phyloP scores from a whole-genome alignment of 2,113 vertebrate species.

The Hymenochirus boettgeri region DNA sequence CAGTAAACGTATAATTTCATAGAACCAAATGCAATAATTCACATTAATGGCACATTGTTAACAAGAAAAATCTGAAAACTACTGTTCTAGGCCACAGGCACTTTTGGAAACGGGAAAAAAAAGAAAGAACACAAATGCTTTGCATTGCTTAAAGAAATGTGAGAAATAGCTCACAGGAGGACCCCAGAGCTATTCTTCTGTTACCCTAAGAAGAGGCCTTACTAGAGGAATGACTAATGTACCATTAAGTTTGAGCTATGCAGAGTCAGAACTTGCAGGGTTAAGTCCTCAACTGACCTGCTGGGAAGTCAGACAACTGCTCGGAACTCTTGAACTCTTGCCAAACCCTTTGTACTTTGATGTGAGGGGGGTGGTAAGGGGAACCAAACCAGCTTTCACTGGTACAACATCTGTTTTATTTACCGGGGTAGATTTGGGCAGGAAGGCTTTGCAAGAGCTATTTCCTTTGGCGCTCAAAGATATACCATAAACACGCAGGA shows the following conservation, averaged over 20 bases:
- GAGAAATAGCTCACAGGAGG: constrained; percentile 1
- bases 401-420: constrained; percentile 41
- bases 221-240: constrained; percentile 14
- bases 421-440: constrained; percentile 30
- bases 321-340: constrained; percentile 33
- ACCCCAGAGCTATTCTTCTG: constrained; percentile 6
- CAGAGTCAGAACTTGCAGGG: constrained; percentile 7
- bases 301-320: constrained; percentile 39
- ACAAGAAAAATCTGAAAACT: too few relatives aligned
- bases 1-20: too few relatives aligned
- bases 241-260: constrained; percentile 1
- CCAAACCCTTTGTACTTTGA: constrained; percentile 39
- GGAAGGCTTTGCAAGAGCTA: constrained; percentile 30
- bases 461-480: constrained; percentile 29
- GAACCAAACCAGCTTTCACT: constrained; percentile 15
- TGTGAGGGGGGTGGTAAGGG: constrained; percentile 17
- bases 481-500: constrained; percentile 37
- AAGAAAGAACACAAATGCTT: constrained; percentile 5
- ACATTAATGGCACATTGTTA: too few relatives aligned
- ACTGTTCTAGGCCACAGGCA: background rate
- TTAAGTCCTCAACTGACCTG: constrained; percentile 39
- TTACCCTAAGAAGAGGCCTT: constrained; percentile 32
- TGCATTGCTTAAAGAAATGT: constrained; percentile 14
- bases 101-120: background rate
- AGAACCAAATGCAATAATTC: too few relatives aligned